Evolutionary conservation across 2,797 vertebrate species (phyloP).

Genomic region (Ptychadena robeensis): DNA sequence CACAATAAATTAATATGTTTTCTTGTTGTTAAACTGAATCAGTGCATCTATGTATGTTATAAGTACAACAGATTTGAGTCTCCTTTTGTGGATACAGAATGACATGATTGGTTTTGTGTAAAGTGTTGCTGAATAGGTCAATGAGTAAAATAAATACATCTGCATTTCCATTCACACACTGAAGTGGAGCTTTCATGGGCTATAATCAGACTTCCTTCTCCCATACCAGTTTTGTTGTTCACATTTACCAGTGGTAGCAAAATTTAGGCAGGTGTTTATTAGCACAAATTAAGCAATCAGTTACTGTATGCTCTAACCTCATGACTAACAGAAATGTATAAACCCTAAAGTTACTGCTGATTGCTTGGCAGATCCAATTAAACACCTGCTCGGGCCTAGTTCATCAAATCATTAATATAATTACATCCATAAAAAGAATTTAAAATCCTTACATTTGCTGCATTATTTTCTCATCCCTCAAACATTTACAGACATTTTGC

Average conservation of each 20-base stretch:
- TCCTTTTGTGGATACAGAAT: neutral
- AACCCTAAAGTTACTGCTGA: conserved; percentile 62
- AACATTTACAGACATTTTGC: conserved; percentile 1
- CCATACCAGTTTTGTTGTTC: conserved; percentile 30
- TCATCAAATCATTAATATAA: conserved; percentile 62
- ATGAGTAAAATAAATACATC: neutral
- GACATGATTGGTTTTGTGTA: neutral
- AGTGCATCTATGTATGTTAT: neutral
- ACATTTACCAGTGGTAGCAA: conserved; percentile 46
- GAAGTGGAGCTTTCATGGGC: neutral
- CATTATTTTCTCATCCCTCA: conserved; percentile 29
- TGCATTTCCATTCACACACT: neutral
- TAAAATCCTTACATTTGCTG: conserved; percentile 12
- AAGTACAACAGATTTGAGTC: neutral
- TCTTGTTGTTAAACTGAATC: neutral
- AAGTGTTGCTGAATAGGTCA: neutral
- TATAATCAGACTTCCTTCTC: conserved; percentile 6
- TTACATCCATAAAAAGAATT: conserved; percentile 46
- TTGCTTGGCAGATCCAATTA: conserved; percentile 64
- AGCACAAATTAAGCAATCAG: conserved; percentile 59
- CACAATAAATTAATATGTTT: too few species aligned
- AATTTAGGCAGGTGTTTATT: conserved; percentile 61
- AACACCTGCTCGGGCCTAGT: conserved; percentile 64
- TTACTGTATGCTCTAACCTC: conserved; percentile 64
- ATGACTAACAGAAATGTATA: conserved; percentile 56